A percentile compares a stretch with the other conserved stretches of the same genome.
phyloP scores from a whole-genome alignment of 2,888 invertebrate species.

The Tortricodes alternella region DNA sequence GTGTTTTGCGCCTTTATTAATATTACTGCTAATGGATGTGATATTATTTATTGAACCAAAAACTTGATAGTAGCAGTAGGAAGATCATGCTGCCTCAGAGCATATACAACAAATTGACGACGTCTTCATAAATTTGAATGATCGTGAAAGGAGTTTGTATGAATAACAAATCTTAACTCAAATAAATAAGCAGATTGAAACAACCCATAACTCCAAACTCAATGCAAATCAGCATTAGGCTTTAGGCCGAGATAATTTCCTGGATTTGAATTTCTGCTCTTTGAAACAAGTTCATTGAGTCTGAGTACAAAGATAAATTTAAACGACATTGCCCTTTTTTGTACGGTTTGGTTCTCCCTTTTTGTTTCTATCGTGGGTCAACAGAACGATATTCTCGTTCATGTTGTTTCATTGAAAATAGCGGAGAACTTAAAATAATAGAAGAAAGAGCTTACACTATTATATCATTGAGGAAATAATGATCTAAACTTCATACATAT shows the following conservation, averaged over 20 bases:
- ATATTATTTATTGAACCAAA: no score
- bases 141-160: not conserved
- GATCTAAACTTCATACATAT: no score
- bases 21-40: no score
- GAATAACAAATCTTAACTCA: constrained; percentile 1
- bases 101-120: no score
- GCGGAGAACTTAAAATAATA: not conserved
- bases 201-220: constrained; percentile 19
- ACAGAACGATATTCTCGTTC: not conserved
- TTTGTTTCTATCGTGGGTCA: not conserved
- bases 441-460: not conserved
- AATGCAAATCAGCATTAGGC: constrained; percentile 14
- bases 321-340: constrained; percentile 14
- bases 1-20: no score
- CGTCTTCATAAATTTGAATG: not conserved
- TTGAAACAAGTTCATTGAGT: constrained; percentile 7
- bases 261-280: constrained; percentile 14
- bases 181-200: constrained; percentile 22
- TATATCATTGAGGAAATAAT: no score
- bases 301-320: constrained; percentile 5
- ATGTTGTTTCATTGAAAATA: not conserved
- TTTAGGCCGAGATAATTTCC: constrained; percentile 14
- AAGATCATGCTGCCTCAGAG: no score
- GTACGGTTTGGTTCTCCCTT: not conserved
- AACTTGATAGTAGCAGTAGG: no score